A percentile compares a stretch with the other conserved stretches of the same genome.
Conservation (phyloP, 1,140 invertebrate genomes). For the Helicoverpa zea region DNA sequence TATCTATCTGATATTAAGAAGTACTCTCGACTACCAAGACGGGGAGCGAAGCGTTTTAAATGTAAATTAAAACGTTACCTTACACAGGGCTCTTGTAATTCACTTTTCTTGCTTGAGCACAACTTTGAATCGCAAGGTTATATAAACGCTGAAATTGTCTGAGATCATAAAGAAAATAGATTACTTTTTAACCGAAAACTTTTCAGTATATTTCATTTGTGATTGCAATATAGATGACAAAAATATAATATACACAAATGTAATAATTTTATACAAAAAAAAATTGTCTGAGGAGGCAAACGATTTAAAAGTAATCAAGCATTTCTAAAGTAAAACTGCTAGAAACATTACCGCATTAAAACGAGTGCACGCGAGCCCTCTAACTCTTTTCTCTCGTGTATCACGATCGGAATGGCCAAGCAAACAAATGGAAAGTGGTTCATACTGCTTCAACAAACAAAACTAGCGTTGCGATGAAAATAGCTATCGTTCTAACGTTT, state of each 20-base stretch:
- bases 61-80: constrained; percentile 43
- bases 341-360: background rate
- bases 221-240: too few species aligned
- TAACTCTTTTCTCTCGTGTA: background rate
- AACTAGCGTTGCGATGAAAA: constrained; percentile 8
- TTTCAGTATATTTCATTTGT: too few species aligned
- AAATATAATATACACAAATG: too few species aligned
- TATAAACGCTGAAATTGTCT: background rate
- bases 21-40: background rate
- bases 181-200: too few species aligned
- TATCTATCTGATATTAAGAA: constrained; percentile 12
- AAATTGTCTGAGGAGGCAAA: too few species aligned
- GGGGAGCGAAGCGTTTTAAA: constrained; percentile 31
- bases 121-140: constrained; percentile 12
- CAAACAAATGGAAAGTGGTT: constrained; percentile 28
- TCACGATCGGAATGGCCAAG: constrained; percentile 6
- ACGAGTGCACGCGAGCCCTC: background rate
- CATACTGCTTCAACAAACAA: constrained; percentile 35
- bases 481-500: constrained; percentile 12
- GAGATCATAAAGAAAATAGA: background rate
- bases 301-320: background rate
- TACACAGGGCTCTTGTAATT: constrained; percentile 26
- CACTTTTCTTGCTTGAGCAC: constrained; percentile 29
- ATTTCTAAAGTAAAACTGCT: background rate
- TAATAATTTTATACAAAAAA: too few species aligned